Evolutionary conservation across 2,888 invertebrate genomes (phyloP), one percentile per base, ranked within the genome.

Genomic region (Arge pagana): DNA sequence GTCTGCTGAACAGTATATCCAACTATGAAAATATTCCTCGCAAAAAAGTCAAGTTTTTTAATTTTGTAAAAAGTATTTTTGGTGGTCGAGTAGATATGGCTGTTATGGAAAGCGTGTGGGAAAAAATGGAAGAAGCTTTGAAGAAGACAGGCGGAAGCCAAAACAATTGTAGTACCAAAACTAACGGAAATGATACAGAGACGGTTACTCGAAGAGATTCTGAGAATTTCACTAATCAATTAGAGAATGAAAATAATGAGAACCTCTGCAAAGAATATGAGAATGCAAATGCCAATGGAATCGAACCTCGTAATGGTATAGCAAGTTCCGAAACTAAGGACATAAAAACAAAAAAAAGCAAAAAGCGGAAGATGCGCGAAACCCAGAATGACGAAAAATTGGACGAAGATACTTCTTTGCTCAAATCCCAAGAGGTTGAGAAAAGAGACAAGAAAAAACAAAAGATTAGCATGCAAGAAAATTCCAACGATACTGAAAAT

Each of bases 31-130:
- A 95, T 70, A 88, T 94, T 61, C 95, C 95, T 3, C 81, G 93
- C 16, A 95, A 93, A 75, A 89, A 89, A 73, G 80, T 82, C 0
- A 94, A 93, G 71, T 95, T 94, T 69, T 74, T 87, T 62, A 90
- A 90, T 73, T 90, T 89, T 74, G 82, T 89, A 1, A 82, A 80
- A 65, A 89, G 82, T 78, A 54, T 61, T 4, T 82, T 81, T 68
- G 82, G 85, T 26, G 78, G 83, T 63, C 80, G 80, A 69, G 78
- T 85, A 31, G 82, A 82, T 60, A 73, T 75, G 41, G 71, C 76
- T 35, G 81, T 86, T 48, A 81, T 86, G 43, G 85, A 87, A 60
- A 83, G 83, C 52, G 85, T 88, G 2, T 90, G 90, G 86, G 81
- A 85, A 33, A 66, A 77, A 49, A 72, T 82, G 60, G 79, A 81